Evolutionary conservation across 2,113 vertebrate genomes (phyloP).

Genomic region (Synchiropus splendidus): DNA sequence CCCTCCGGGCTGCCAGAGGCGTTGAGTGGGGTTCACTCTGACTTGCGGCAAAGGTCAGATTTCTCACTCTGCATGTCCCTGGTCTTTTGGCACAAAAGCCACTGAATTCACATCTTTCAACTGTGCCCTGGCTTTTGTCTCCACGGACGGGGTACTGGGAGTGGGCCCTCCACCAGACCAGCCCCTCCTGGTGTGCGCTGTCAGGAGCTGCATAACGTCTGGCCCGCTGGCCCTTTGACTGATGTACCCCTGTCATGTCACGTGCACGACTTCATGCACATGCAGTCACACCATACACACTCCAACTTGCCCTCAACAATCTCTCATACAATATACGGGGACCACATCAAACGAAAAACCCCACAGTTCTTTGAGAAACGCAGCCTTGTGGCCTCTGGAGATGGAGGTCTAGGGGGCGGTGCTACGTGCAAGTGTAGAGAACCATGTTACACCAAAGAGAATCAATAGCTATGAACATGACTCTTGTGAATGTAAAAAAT

Average conservation of each 20-base stretch:
- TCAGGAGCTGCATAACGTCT: constrained; percentile 72
- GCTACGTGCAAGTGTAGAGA: constrained; percentile 23
- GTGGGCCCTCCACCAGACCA: constrained; percentile 68
- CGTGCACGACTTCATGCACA: constrained; percentile 35
- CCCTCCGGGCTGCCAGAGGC: constrained; percentile 51
- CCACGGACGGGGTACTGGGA: constrained; percentile 52
- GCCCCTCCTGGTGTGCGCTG: constrained; percentile 67
- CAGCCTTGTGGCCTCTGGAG: constrained; percentile 55
- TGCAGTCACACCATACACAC: constrained; percentile 44
- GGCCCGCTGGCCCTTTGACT: constrained; percentile 69
- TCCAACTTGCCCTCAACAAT: constrained; percentile 60
- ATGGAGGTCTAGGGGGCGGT: constrained; percentile 50
- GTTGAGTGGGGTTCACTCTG: constrained; percentile 67
- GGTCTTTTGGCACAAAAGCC: constrained; percentile 60
- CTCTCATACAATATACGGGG: constrained; percentile 60
- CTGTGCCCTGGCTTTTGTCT: constrained; percentile 66
- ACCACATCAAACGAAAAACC: constrained; percentile 68
- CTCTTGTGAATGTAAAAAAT: too few species aligned
- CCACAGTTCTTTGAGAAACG: constrained; percentile 59
- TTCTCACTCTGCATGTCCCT: constrained; percentile 60
- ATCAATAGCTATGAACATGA: too few species aligned
- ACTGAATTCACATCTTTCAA: constrained; percentile 76
- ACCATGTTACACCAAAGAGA: too few species aligned
- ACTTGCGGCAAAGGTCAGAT: constrained; percentile 58
- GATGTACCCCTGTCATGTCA: constrained; percentile 71